Base-by-base conservation (phyloP, 2,113 vertebrate species). In the Heloderma charlesbogerti region DNA sequence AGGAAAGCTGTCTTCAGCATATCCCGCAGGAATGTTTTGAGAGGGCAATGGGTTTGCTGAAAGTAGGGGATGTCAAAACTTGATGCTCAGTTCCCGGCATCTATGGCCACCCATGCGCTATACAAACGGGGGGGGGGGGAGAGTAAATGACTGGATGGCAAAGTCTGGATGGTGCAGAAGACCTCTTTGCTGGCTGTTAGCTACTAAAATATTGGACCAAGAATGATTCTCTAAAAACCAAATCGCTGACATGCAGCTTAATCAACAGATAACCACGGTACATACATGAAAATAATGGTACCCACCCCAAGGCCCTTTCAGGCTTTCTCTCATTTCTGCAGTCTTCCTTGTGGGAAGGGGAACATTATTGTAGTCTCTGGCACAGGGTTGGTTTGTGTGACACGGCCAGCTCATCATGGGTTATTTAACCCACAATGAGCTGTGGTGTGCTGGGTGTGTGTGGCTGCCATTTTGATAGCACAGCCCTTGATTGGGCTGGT, bases 21-120 rank as follows among this genome's bases (percentile, higher is more conserved):
- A 3, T 71, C 48, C 89, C 89, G 9, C 89, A 90, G 63, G 81
- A 88, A 91, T 85, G 82, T 84, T 88, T 91, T 85, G 72, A 78
- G 51, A 71, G 91, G 60, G 29, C 81, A 88, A 9, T 71, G 18
- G 67, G 75, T 75, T 9, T 89, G 40, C 18, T 86, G 66, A 86
- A 85, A 86, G 37, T 63, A 43, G 48, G 37, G 75, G 45, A 81
- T n/a, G 18, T 93, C 60, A 86, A 86, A 92, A 51, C 86, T 75
- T 92, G 4, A 0, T 4, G 40, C 37, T 88, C 87, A 86, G 45
- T 66, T 60, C 34, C 85, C 43, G 22, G 89, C 95, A 84, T 89
- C 1, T 63, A 18, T 15, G n/a, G 16, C 84, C 85, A 48, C 10
- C 2, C 82, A 3, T 75, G 71, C 34, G 89, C 84, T 80, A 71